These are phyloP conservation scores for Uria lomvia DNA, from an alignment of 2,113 vertebrate species.

Conservation along the genomic window DNA sequence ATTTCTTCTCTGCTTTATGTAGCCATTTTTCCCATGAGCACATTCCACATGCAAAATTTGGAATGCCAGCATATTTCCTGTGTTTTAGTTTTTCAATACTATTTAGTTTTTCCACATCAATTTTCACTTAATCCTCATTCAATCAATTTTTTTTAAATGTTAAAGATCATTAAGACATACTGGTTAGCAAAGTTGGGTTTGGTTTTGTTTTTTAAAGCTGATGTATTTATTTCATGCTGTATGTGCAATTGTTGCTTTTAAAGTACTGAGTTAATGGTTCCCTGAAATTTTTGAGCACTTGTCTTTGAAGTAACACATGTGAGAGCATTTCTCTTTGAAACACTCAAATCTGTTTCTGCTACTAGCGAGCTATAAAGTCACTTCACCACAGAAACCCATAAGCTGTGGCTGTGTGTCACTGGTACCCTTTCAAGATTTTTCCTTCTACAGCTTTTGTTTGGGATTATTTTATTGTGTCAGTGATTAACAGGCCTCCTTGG, in stretches of 20 bases:
- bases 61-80: accelerated
- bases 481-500: conserved; percentile 44
- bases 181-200: background rate
- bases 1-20: background rate
- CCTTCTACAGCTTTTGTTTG: conserved; percentile 11
- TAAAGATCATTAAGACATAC: background rate
- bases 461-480: conserved; percentile 34
- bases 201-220: background rate
- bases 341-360: background rate
- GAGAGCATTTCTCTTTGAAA: background rate
- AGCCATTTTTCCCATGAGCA: background rate
- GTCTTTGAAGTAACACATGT: background rate
- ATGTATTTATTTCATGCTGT: background rate
- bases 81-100: background rate
- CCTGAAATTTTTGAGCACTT: background rate
- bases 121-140: background rate
- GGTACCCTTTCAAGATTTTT: background rate
- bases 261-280: background rate
- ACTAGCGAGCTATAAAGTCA: background rate
- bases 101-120: background rate
- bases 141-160: background rate
- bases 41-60: background rate
- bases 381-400: background rate
- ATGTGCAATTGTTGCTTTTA: background rate
- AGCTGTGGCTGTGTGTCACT: background rate